phyloP scores from a whole-genome alignment of 2,888 invertebrate species.

The Toxonevra muliebris region DNA sequence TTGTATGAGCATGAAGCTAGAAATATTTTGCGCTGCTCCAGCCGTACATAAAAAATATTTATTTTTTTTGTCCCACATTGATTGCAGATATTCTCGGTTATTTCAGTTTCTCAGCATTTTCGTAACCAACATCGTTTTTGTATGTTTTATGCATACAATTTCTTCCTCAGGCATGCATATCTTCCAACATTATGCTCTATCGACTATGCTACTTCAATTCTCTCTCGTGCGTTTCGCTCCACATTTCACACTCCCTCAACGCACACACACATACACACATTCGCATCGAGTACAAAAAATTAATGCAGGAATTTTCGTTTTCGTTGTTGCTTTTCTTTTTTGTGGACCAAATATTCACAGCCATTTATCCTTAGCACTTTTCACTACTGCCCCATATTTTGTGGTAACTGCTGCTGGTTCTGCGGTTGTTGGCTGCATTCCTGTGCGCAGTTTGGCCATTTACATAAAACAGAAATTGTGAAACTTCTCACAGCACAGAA shows the following conservation, averaged over 20 bases:
- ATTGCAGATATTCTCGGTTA: slow-evolving; percentile 47
- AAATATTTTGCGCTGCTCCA: too few species aligned
- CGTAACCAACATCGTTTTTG: slow-evolving; percentile 14
- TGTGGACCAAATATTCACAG: slow-evolving; percentile 6
- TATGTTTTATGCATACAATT: not conserved
- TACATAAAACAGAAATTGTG: not conserved
- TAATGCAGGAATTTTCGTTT: too few species aligned
- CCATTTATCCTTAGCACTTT: not conserved
- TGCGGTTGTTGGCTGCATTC: not conserved
- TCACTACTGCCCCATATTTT: slow-evolving; percentile 28
- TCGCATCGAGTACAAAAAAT: too few species aligned
- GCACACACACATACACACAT: too few species aligned
- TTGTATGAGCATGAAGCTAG: too few species aligned
- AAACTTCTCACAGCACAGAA: too few species aligned
- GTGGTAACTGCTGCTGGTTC: not conserved
- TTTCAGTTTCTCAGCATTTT: slow-evolving; percentile 36
- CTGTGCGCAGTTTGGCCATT: not conserved
- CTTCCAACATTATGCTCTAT: not conserved
- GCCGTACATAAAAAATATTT: too few species aligned
- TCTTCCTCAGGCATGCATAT: not conserved
- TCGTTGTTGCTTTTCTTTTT: slow-evolving; percentile 15
- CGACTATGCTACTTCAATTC: slow-evolving; percentile 18
- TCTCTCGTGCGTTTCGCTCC: slow-evolving; percentile 23
- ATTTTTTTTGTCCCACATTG: slow-evolving; percentile 33
- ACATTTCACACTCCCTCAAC: not conserved